Percentiles rank a stretch among this genome's conserved stretches.
These are phyloP conservation scores for Digitonthophagus gazella DNA, from an alignment of 2,888 invertebrate species.

Conservation along the genomic window DNA sequence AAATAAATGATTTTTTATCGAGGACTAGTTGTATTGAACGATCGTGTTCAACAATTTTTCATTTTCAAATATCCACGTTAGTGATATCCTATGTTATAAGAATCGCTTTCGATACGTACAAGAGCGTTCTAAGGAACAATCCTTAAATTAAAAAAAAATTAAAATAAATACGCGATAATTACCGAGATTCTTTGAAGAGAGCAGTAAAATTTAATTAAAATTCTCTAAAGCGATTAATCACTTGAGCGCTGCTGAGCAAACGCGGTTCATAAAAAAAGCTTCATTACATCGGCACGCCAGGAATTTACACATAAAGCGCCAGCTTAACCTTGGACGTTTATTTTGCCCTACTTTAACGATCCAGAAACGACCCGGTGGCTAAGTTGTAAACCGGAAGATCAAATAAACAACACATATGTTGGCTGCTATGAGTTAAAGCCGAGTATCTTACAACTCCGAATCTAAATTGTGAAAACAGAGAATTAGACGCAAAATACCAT, in stretches of 20 bases:
- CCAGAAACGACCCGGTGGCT: neutral
- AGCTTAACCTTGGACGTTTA: neutral
- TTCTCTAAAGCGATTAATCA: neutral
- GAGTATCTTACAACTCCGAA: neutral
- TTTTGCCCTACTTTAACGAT: neutral
- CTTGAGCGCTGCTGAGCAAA: neutral
- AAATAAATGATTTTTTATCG: neutral
- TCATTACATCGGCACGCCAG: neutral
- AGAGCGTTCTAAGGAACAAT: too few relatives aligned
- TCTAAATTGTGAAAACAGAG: too few relatives aligned
- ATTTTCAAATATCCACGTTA: too few relatives aligned
- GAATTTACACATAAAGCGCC: neutral
- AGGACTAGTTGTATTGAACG: too few relatives aligned
- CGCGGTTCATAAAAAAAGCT: neutral
- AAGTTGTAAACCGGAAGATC: neutral
- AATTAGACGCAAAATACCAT: too few relatives aligned
- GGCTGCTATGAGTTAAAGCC: neutral
- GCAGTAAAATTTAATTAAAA: neutral
- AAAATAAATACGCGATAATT: neutral
- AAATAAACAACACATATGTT: neutral
- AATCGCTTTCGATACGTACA: too few relatives aligned
- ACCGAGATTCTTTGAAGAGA: neutral
- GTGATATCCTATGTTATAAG: too few relatives aligned
- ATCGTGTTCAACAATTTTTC: too few relatives aligned
- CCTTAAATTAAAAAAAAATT: neutral